These are phyloP conservation scores for Hemitrygon akajei DNA, from an alignment of 2,797 vertebrate species.

Conservation along the genomic window DNA sequence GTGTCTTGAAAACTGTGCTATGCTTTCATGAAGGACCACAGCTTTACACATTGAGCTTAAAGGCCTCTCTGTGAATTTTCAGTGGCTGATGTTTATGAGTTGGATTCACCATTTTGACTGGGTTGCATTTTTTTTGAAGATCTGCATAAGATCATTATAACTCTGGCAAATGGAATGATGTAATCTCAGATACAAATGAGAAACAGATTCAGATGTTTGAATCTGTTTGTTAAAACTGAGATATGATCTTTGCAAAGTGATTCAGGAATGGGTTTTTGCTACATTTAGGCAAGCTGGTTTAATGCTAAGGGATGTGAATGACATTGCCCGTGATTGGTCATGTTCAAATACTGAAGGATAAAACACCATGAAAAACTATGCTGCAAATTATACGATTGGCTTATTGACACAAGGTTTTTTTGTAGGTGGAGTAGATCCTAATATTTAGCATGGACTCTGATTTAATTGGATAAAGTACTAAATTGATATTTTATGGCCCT, in stretches of 20 bases:
- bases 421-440: background rate
- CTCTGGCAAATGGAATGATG: background rate
- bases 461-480: background rate
- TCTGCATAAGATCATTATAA: background rate
- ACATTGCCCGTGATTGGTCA: background rate
- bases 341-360: background rate
- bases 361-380: background rate
- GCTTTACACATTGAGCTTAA: background rate
- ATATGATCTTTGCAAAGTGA: background rate
- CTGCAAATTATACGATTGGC: background rate
- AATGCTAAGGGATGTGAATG: background rate
- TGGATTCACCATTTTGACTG: background rate
- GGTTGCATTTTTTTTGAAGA: background rate
- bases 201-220: background rate
- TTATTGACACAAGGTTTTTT: background rate
- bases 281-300: background rate
- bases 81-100: background rate
- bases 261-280: background rate
- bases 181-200: background rate
- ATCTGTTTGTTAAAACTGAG: background rate
- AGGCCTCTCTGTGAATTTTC: background rate
- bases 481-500: background rate
- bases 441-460: background rate
- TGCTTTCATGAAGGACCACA: background rate
- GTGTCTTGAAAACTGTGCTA: background rate